Evolutionary conservation across 2,888 invertebrate species (phyloP), one percentile per base, ranked within the genome.

Genomic region (Brachypalpus laphriformis): DNA sequence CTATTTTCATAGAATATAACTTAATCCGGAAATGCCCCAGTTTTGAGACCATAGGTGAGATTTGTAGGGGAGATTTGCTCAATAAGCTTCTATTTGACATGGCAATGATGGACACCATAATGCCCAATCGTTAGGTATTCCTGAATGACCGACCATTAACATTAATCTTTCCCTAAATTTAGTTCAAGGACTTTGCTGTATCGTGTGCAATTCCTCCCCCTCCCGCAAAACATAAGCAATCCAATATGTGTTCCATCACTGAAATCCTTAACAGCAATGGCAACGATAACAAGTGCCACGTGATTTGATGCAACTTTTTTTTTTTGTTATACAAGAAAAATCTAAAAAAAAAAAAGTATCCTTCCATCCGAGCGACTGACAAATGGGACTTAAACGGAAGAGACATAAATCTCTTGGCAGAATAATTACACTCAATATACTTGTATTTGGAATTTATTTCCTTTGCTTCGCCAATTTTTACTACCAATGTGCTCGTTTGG

Each of bases 401-500:
- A 14, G 49, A 54, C 68, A 81, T 81, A 81, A 81, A 81, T 81
- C 81, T 75, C 74, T 34, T 16, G 51, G 16, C 25, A 54, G 74
- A 75, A 61, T 81, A 81, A 81, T 81, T 81, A 81, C 75, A 68
- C 18, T 75, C 59, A 28, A 74, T 66, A 56, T 25, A 57, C 74
- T 61, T 34, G 59, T 25, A 57, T 80, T 61, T 34, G 59, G 34
- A 65, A 59, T 51, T 51, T 65, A 47, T 72, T 49, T 74, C 51
- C 66, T 54, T 25, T 57, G 42, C 6, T 22, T 34, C 28, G 74
- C 45, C 80, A 68, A 57, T 65, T 72, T 68, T 74, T 61, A 54
- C 25, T 47, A 61, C 49, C 76, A 54, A 59, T 80, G 34, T 59
- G 57, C 42, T 65, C 37, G 20, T 49, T 57, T 28, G 25, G 57